Evolutionary conservation across 2,797 vertebrate species (phyloP).

Genomic region (Tokudaia muenninki): DNA sequence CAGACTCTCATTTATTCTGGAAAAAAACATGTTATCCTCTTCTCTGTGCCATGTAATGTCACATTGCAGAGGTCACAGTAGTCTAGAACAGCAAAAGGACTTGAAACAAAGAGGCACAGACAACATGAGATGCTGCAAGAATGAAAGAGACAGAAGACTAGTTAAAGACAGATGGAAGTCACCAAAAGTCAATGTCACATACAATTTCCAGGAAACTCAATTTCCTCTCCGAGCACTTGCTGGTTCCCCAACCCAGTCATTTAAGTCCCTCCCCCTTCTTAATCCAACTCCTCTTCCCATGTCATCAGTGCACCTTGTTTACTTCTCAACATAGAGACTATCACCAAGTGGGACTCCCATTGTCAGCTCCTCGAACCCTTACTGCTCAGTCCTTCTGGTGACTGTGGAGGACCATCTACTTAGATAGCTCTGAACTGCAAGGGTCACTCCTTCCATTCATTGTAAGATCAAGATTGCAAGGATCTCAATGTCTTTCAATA

Average conservation of each 20-base stretch:
- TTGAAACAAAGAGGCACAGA: not conserved
- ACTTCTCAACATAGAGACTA: constrained; percentile 13
- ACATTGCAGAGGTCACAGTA: not conserved
- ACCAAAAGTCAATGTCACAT: not conserved
- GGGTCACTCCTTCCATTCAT: not conserved
- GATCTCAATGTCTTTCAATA: not conserved
- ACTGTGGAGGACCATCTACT: not conserved
- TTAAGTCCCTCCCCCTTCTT: not conserved
- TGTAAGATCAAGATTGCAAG: not conserved
- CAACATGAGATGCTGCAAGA: rapidly evolving
- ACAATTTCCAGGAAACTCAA: not conserved
- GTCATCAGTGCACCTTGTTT: not conserved
- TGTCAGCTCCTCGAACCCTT: not conserved
- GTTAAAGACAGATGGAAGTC: not conserved
- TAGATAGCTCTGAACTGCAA: rapidly evolving
- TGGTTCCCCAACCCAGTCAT: not conserved
- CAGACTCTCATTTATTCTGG: not conserved
- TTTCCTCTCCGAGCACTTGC: no score
- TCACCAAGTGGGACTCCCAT: not conserved
- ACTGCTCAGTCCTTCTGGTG: not conserved
- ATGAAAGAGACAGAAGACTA: not conserved
- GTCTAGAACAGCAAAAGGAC: not conserved
- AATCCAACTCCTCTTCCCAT: not conserved
- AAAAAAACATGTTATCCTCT: not conserved
- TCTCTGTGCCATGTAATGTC: not conserved